Conservation (phyloP, 2,113 vertebrate genomes). For the Picathartes gymnocephalus region DNA sequence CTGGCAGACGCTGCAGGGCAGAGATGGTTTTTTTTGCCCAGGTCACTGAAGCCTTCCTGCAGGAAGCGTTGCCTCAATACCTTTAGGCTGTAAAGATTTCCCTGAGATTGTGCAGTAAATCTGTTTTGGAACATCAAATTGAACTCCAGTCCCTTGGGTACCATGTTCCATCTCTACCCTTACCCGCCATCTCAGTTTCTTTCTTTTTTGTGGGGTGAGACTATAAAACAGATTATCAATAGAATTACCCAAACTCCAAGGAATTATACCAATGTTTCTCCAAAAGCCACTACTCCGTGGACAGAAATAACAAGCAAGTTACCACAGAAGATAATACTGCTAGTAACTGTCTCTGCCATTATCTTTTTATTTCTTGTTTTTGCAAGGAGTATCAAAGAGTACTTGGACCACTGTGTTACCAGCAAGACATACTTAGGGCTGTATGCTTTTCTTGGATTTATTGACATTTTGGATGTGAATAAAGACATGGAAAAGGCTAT, state of each 20-base stretch:
- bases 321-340: not conserved
- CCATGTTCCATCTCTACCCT: slow-evolving; percentile 15
- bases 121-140: slow-evolving; percentile 25
- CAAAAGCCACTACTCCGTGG: not conserved
- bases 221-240: not conserved
- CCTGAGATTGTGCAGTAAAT: slow-evolving; percentile 35
- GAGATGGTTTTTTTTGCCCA: not conserved
- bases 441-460: not conserved
- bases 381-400: not conserved
- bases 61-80: not conserved
- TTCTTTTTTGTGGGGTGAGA: not conserved
- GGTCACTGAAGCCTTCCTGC: not conserved
- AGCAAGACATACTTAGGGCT: not conserved
- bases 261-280: not conserved
- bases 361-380: not conserved
- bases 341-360: not conserved
- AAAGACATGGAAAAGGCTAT: not conserved
- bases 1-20: not conserved
- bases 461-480: not conserved
- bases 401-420: not conserved
- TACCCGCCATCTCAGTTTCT: not conserved
- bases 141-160: not conserved
- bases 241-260: not conserved
- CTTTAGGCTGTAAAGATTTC: not conserved
- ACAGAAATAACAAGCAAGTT: not conserved